Conservation (phyloP, 2,113 vertebrate species). For the Triplophysa tibetana region DNA sequence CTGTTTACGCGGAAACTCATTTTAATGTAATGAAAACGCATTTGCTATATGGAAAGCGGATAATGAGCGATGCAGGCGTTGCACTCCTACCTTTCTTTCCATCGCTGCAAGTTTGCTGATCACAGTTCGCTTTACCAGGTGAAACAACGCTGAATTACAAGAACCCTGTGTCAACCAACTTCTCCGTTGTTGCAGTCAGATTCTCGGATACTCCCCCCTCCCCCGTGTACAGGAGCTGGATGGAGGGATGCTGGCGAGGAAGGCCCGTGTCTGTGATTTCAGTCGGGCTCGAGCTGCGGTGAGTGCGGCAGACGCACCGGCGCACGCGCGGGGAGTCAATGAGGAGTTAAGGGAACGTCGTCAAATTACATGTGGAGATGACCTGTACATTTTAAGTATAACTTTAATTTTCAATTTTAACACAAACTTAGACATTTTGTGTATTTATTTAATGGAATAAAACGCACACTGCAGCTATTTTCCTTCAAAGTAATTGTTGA, state of each 20-base stretch:
- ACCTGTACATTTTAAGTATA: not conserved
- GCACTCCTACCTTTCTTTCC: constrained; percentile 62
- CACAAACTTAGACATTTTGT: too few relatives aligned
- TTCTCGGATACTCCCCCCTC: constrained; percentile 45
- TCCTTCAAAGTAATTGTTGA: too few relatives aligned
- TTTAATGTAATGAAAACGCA: not conserved
- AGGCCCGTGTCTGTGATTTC: constrained; percentile 47
- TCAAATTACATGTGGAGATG: constrained; percentile 41
- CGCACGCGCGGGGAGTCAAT: constrained; percentile 52
- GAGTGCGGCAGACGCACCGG: constrained; percentile 49
- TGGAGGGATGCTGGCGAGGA: constrained; percentile 51
- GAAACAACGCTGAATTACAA: not conserved
- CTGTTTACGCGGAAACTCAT: not conserved
- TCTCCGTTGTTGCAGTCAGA: constrained; percentile 41
- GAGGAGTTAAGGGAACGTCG: constrained; percentile 55
- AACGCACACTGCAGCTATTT: too few relatives aligned
- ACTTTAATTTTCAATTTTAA: not conserved
- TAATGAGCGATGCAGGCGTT: constrained; percentile 36
- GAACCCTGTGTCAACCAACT: constrained; percentile 40
- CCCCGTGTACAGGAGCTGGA: constrained; percentile 33
- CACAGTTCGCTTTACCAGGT: constrained; percentile 3
- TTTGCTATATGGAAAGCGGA: not conserved
- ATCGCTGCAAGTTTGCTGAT: constrained; percentile 51
- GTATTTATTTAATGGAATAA: too few relatives aligned
- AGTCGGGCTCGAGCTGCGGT: constrained; percentile 28